Evolutionary conservation across 2,888 invertebrate species (phyloP).

Genomic region (Caenorhabditis macrosperma): DNA sequence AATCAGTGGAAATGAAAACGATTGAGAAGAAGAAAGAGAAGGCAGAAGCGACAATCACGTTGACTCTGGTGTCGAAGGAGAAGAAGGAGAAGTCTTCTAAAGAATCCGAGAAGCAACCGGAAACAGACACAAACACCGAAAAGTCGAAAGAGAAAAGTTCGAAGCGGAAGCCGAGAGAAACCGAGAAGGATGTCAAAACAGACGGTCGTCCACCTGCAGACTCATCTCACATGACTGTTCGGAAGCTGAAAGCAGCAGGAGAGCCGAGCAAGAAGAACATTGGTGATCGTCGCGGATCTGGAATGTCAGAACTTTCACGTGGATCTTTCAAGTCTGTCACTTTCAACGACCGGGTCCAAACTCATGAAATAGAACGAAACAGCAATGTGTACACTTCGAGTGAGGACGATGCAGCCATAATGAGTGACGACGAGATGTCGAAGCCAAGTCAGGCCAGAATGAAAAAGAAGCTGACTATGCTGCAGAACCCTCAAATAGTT

Average conservation of each 20-base stretch:
- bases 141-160: not conserved
- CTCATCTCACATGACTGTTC: conserved; percentile 20
- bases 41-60: conserved; percentile 42
- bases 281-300: conserved; percentile 69
- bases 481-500: conserved; percentile 24
- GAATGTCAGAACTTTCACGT: conserved; percentile 67
- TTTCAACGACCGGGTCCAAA: conserved; percentile 69
- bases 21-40: conserved; percentile 55
- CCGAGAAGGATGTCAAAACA: not conserved
- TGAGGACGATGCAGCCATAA: conserved; percentile 68
- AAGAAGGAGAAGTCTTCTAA: not conserved
- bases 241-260: conserved; percentile 32
- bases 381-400: conserved; percentile 54
- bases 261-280: conserved; percentile 52
- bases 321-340: conserved; percentile 70
- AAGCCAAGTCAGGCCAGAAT: conserved; percentile 51
- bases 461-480: conserved; percentile 40
- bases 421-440: conserved; percentile 70
- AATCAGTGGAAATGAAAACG: conserved; percentile 50
- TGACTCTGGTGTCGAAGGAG: conserved; percentile 26
- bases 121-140: conserved; percentile 8
- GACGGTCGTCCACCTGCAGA: conserved; percentile 16
- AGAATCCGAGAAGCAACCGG: not conserved
- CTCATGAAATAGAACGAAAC: conserved; percentile 69
- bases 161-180: not conserved